Evolutionary conservation across 2,888 invertebrate species (phyloP).

Genomic region (Tubulanus polymorphus): DNA sequence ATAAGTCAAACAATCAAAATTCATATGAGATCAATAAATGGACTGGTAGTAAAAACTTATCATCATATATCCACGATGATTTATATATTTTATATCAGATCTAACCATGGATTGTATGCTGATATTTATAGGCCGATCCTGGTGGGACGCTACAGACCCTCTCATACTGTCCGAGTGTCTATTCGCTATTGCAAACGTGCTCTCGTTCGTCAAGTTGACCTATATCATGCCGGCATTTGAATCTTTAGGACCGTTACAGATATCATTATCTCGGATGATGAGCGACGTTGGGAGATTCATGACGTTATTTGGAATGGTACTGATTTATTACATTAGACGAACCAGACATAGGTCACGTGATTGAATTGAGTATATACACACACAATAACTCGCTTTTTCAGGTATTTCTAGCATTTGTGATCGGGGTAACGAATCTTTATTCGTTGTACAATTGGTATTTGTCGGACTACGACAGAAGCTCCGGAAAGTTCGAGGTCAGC

Average conservation of each 20-base stretch:
- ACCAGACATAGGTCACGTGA: background rate
- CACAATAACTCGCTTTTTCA: background rate
- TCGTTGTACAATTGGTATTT: too few relatives aligned
- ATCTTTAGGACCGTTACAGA: slow-evolving; percentile 9
- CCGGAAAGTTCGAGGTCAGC: too few relatives aligned
- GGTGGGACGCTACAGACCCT: slow-evolving; percentile 2
- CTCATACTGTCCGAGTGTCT: slow-evolving; percentile 2
- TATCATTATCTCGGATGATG: slow-evolving; percentile 11
- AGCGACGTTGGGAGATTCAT: slow-evolving; percentile 1
- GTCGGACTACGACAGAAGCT: too few relatives aligned
- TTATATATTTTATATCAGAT: too few relatives aligned
- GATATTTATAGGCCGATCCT: background rate
- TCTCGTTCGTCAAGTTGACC: slow-evolving; percentile 1
- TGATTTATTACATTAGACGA: background rate
- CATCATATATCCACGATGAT: too few relatives aligned
- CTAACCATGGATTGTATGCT: too few relatives aligned
- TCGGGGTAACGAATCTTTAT: background rate
- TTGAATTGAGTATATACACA: background rate
- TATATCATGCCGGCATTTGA: slow-evolving; percentile 2
- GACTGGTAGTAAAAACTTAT: too few relatives aligned
- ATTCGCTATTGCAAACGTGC: slow-evolving; percentile 1
- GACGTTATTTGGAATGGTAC: background rate
- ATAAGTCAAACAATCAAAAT: too few relatives aligned
- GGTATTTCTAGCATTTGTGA: background rate
- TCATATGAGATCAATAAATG: too few relatives aligned